phyloP scores from a whole-genome alignment of 2,113 vertebrate species.

The Pholis gunnellus region DNA sequence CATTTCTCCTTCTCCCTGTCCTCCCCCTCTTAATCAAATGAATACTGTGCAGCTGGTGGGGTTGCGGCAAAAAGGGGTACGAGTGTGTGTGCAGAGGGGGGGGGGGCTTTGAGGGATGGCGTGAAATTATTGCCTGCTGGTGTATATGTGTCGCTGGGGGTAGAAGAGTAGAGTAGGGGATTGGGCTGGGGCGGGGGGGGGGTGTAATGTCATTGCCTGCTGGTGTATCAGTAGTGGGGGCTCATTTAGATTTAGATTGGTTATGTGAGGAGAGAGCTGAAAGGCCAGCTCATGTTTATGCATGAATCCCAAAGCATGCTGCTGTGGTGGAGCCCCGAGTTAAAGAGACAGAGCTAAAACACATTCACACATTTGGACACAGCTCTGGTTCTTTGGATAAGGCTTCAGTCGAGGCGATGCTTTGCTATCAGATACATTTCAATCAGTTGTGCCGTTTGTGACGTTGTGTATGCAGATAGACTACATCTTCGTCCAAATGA shows the following conservation, averaged over 20 bases:
- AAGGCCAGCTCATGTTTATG: slow-evolving; percentile 89
- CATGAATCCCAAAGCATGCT: slow-evolving; percentile 83
- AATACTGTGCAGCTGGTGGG: slow-evolving; percentile 83
- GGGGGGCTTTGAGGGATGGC: slow-evolving; percentile 79
- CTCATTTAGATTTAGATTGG: slow-evolving; percentile 87
- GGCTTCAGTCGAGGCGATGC: slow-evolving; percentile 45
- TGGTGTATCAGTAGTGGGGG: slow-evolving; percentile 85
- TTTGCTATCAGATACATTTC: slow-evolving; percentile 63
- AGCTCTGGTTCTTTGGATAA: slow-evolving; percentile 74
- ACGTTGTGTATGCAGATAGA: slow-evolving; percentile 12
- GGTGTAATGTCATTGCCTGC: slow-evolving; percentile 85
- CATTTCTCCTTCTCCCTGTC: slow-evolving; percentile 78
- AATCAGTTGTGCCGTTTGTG: slow-evolving; percentile 48
- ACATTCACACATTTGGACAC: slow-evolving; percentile 66
- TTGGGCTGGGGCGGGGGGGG: slow-evolving; percentile 62
- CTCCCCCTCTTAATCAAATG: slow-evolving; percentile 84
- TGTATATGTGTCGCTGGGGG: slow-evolving; percentile 83
- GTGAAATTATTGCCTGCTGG: slow-evolving; percentile 86
- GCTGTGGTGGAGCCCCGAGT: slow-evolving; percentile 78
- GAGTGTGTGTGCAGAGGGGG: slow-evolving; percentile 59
- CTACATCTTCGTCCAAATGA: slow-evolving; percentile 10
- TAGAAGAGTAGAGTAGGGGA: slow-evolving; percentile 72
- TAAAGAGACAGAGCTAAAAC: slow-evolving; percentile 85
- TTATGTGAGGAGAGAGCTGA: slow-evolving; percentile 87
- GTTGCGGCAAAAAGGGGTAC: slow-evolving; percentile 82